A percentile compares a stretch with the other conserved stretches of the same genome.
These are phyloP conservation scores for zebrafish (Danio rerio) DNA, from an alignment of 2,113 vertebrate species.

Conservation along the genomic window GRCz12tu NC_133182.1:28773001-28773500, in stretches of 20 bases:
- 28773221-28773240: slow-evolving; percentile 15
- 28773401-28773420: slow-evolving; percentile 52
- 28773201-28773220: slow-evolving; percentile 29
- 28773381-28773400: slow-evolving; percentile 17
- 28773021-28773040: slow-evolving; percentile 8
- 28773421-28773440: slow-evolving; percentile 60
- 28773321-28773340: slow-evolving; percentile 31
- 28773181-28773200: background rate
- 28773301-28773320: background rate
- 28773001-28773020: slow-evolving; percentile 18
- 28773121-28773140: background rate
- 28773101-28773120: background rate
- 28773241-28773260: slow-evolving; percentile 51
- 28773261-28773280: slow-evolving; percentile 17
- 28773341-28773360: slow-evolving; percentile 7
- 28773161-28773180: background rate
- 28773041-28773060: background rate
- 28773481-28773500: slow-evolving; percentile 71
- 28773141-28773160: slow-evolving; percentile 2
- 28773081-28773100: background rate
- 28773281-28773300: slow-evolving; percentile 41
- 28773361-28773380: slow-evolving; percentile 45
- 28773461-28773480: slow-evolving; percentile 56
- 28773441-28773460: slow-evolving; percentile 40
- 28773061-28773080: background rate